Conservation (phyloP, 2,797 vertebrate species). For the Falco novaeseelandiae region DNA sequence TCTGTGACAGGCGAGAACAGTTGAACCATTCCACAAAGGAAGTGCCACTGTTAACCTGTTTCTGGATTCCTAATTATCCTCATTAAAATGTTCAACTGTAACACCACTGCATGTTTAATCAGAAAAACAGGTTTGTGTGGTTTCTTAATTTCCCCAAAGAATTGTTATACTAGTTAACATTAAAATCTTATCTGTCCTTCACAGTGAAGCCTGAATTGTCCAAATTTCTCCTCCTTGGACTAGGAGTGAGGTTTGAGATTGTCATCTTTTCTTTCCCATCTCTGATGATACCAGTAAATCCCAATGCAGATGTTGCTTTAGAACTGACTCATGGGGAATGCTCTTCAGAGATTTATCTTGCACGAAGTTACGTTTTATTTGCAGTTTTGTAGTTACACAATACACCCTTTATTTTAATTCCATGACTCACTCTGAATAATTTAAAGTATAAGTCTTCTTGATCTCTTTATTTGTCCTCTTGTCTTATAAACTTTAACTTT, state of each 20-base stretch:
- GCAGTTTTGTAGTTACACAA: not conserved
- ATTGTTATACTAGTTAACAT: not conserved
- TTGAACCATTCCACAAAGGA: not conserved
- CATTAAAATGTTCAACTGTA: not conserved
- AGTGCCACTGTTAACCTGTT: not conserved
- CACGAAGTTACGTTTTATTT: not conserved
- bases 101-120: not conserved
- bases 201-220: not conserved
- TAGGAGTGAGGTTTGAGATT: not conserved
- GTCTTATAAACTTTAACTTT: not conserved
- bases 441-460: not conserved
- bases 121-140: not conserved
- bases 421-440: not conserved
- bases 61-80: constrained; percentile 13
- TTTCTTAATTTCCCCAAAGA: constrained; percentile 1
- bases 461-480: constrained; percentile 10
- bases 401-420: not conserved
- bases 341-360: not conserved
- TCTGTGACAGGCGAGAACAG: not conserved
- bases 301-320: not conserved
- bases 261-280: not conserved
- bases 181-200: not conserved
- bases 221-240: not conserved
- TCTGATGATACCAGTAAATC: not conserved
- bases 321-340: not conserved